Percentiles rank a stretch among this genome's conserved stretches.
phyloP scores from a whole-genome alignment of 2,113 vertebrate genomes.

The Oxygymnocypris stewartii region DNA sequence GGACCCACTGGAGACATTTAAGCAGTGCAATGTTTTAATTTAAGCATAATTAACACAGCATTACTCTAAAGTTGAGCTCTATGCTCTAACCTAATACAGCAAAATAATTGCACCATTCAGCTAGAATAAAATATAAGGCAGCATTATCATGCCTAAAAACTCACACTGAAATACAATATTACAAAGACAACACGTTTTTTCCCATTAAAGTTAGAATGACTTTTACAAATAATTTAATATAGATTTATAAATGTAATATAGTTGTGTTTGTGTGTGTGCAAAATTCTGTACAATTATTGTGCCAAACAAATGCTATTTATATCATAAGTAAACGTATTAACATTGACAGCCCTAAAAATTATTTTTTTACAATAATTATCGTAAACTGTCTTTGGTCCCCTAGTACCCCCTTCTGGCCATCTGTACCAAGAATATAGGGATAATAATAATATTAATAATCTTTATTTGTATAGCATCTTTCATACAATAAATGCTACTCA shows the following conservation, averaged over 20 bases:
- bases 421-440: not conserved
- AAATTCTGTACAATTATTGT: not conserved
- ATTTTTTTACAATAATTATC: not conserved
- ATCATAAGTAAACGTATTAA: not conserved
- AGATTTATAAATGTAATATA: not conserved
- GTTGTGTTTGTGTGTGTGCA: not conserved
- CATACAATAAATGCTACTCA: not conserved
- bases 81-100: conserved; percentile 1
- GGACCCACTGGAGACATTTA: conserved; percentile 24
- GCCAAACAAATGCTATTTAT: not conserved
- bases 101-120: conserved; percentile 16
- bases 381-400: not conserved
- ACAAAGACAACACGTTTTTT: not conserved
- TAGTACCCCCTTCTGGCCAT: not conserved
- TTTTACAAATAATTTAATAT: not conserved
- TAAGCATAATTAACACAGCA: conserved; percentile 15
- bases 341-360: not conserved
- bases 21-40: conserved; percentile 26
- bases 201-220: too few relatives aligned
- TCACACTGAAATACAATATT: not conserved
- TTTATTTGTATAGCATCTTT: not conserved
- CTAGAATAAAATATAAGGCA: not conserved
- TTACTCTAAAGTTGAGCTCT: conserved; percentile 21
- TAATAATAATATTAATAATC: not conserved
- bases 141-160: not conserved